Percentiles rank a stretch among this genome's conserved stretches.
These are phyloP conservation scores for Dasypogon diadema DNA, from an alignment of 2,888 invertebrate genomes.

Conservation along the genomic window DNA sequence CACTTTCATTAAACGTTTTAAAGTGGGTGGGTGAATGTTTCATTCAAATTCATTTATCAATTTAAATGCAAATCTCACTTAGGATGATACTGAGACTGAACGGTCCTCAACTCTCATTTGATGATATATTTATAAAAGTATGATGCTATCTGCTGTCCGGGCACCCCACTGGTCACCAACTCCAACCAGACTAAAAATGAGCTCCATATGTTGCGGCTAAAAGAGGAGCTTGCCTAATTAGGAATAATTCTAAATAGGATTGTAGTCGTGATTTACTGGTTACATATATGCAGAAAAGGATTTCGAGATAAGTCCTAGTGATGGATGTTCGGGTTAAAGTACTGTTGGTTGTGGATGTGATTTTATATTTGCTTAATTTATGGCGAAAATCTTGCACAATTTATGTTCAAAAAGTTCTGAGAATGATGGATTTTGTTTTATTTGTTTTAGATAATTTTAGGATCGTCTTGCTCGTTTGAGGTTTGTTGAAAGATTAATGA, in stretches of 20 bases:
- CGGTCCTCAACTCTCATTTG: neutral
- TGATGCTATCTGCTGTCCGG: neutral
- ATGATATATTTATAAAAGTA: neutral
- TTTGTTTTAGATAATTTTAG: neutral
- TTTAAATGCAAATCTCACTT: slow-evolving; percentile 54
- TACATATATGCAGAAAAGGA: slow-evolving; percentile 30
- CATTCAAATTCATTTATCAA: slow-evolving; percentile 55
- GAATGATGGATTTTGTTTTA: neutral
- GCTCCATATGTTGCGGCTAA: slow-evolving; percentile 40
- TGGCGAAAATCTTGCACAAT: neutral
- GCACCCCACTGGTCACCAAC: neutral
- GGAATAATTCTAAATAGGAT: slow-evolving; percentile 42
- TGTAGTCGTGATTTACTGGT: slow-evolving; percentile 34
- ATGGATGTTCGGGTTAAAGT: slow-evolving; percentile 18
- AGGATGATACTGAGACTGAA: slow-evolving; percentile 10
- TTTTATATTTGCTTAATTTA: slow-evolving; percentile 39
- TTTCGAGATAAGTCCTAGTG: slow-evolving; percentile 33
- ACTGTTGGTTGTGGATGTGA: neutral
- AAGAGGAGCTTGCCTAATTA: slow-evolving; percentile 40
- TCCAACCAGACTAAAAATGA: slow-evolving; percentile 6
- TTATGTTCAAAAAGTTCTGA: neutral
- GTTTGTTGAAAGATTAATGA: too few relatives aligned
- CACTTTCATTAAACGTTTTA: too few relatives aligned
- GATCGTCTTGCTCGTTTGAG: too few relatives aligned
- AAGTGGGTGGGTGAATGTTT: slow-evolving; percentile 34